Conservation (phyloP, 2,888 invertebrate species). For the Syrista parreyssii region DNA sequence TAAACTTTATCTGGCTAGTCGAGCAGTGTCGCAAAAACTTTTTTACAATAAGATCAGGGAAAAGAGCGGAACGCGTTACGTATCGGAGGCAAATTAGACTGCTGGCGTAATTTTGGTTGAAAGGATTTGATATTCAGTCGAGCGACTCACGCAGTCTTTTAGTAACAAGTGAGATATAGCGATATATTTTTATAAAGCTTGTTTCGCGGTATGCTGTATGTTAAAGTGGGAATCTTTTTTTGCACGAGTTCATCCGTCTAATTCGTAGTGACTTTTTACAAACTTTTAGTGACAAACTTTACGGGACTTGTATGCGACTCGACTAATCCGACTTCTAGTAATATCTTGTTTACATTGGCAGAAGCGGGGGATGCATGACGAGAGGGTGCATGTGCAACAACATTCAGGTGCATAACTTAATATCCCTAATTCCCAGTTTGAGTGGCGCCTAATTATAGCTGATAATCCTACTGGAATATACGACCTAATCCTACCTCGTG, state of each 20-base stretch:
- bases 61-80: background rate
- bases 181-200: no score
- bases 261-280: background rate
- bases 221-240: slow-evolving; percentile 8
- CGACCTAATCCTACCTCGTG: slow-evolving; percentile 2
- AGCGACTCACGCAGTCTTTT: no score
- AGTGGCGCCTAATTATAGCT: slow-evolving; percentile 37
- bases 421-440: slow-evolving; percentile 27
- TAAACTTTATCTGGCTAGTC: background rate
- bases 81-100: background rate
- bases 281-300: no score
- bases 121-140: background rate
- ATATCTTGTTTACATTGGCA: slow-evolving; percentile 46
- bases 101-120: background rate
- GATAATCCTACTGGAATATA: slow-evolving; percentile 37
- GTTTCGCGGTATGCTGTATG: no score
- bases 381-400: slow-evolving; percentile 48
- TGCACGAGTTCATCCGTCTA: background rate
- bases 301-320: slow-evolving; percentile 9
- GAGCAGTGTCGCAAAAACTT: background rate
- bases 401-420: slow-evolving; percentile 52
- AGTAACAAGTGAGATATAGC: no score
- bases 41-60: background rate
- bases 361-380: slow-evolving; percentile 28
- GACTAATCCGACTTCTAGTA: slow-evolving; percentile 40